These are phyloP conservation scores for Xenus cinereus DNA, from an alignment of 2,113 vertebrate species.

Conservation along the genomic window DNA sequence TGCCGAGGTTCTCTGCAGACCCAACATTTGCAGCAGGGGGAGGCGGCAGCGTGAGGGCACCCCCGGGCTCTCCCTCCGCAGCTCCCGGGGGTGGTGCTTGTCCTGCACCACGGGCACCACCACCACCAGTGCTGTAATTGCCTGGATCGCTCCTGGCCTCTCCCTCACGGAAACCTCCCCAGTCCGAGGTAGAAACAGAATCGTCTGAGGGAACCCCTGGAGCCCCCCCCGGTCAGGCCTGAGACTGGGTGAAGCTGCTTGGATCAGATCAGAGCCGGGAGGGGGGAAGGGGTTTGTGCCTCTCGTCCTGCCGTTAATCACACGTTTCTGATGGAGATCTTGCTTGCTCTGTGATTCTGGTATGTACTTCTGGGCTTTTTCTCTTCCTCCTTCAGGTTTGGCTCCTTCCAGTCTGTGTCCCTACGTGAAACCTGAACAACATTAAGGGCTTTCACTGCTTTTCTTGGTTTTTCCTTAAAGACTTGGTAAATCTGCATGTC, in stretches of 20 bases:
- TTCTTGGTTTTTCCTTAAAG: conserved; percentile 98
- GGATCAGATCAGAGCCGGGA: background rate
- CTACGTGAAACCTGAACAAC: conserved; percentile 99
- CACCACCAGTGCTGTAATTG: no score
- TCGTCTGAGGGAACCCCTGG: background rate
- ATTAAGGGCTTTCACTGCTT: conserved; percentile 98
- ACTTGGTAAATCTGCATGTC: conserved; percentile 95
- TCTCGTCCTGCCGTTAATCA: conserved; percentile 43
- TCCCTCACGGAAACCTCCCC: background rate
- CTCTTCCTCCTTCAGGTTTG: conserved; percentile 97
- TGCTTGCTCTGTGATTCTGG: conserved; percentile 74
- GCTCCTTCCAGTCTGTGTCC: conserved; percentile 99
- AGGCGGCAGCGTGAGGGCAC: background rate
- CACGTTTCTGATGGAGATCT: conserved; percentile 56
- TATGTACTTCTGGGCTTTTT: conserved; percentile 85
- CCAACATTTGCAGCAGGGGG: background rate
- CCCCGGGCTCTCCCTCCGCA: background rate
- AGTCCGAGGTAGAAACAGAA: background rate
- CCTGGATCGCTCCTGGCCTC: background rate
- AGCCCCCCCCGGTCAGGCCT: background rate
- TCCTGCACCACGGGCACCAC: background rate
- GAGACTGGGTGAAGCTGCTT: background rate
- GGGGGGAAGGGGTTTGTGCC: background rate
- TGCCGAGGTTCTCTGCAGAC: background rate
- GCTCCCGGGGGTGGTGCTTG: no score